These are phyloP conservation scores for Pentalonia nigronervosa DNA, from an alignment of 1,140 invertebrate species.

Conservation along the genomic window DNA sequence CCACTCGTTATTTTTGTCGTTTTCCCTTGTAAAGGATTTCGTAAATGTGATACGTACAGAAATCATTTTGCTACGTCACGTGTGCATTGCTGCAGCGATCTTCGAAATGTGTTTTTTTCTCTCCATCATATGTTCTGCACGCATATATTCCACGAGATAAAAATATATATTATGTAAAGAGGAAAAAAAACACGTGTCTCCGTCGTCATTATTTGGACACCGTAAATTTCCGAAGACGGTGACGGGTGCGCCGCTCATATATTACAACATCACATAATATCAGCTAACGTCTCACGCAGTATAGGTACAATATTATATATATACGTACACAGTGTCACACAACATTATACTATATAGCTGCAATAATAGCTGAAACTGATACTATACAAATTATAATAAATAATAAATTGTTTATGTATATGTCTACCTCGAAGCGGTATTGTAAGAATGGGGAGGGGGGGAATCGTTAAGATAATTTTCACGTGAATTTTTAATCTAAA, in stretches of 20 bases:
- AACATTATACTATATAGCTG: not conserved
- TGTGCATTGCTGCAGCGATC: not conserved
- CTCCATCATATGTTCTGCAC: not conserved
- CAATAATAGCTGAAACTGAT: not conserved
- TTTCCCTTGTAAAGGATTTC: not conserved
- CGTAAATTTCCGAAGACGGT: constrained; percentile 27
- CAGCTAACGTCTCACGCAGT: not conserved
- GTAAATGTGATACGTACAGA: constrained; percentile 11
- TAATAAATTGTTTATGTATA: not conserved
- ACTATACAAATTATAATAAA: not conserved
- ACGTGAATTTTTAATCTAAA: too few relatives aligned
- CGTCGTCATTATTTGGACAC: constrained; percentile 14
- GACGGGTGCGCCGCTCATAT: not conserved
- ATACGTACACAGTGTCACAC: not conserved
- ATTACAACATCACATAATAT: not conserved
- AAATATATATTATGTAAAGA: constrained; percentile 33
- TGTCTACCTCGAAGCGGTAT: not conserved
- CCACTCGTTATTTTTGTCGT: constrained; percentile 22
- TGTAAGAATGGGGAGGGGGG: too few relatives aligned
- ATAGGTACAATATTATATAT: not conserved
- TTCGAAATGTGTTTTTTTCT: constrained; percentile 40
- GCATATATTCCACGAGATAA: not conserved
- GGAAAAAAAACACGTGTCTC: constrained; percentile 42
- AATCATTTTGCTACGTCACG: not conserved
- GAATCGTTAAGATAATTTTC: too few relatives aligned